These are phyloP conservation scores for Galerucella nymphaeae DNA, from an alignment of 2,888 invertebrate species.

Conservation along the genomic window DNA sequence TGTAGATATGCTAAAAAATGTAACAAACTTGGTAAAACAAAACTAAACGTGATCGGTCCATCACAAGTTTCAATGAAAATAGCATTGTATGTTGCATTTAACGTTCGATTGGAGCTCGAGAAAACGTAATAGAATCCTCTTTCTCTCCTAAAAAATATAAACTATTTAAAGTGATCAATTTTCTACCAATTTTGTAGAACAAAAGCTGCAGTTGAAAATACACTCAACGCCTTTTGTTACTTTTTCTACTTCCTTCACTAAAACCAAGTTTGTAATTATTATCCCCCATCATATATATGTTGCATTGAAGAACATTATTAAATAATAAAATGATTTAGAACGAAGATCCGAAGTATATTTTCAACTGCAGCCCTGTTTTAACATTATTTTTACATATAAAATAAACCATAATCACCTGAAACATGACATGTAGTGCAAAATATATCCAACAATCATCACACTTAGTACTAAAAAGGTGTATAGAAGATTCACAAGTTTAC, in stretches of 20 bases:
- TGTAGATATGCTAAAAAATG: constrained; percentile 80
- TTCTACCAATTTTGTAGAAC: no score
- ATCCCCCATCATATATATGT: no score
- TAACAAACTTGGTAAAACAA: constrained; percentile 77
- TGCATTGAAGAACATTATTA: no score
- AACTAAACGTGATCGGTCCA: constrained; percentile 78
- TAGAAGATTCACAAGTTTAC: constrained; percentile 63
- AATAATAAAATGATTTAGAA: no score
- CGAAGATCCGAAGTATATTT: no score
- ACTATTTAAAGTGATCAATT: not conserved
- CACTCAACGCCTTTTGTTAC: no score
- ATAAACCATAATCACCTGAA: constrained; percentile 16
- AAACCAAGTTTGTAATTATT: no score
- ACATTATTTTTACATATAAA: no score
- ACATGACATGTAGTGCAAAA: constrained; percentile 31
- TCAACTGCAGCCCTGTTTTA: no score
- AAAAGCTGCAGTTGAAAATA: no score
- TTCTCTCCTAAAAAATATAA: constrained; percentile 71
- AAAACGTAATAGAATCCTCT: constrained; percentile 75
- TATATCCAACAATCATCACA: constrained; percentile 36
- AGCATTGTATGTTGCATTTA: constrained; percentile 42
- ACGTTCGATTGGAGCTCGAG: constrained; percentile 39
- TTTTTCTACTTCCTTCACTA: no score
- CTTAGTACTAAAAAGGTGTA: constrained; percentile 13
- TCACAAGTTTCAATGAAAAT: constrained; percentile 74